Base-by-base conservation (phyloP, 2,113 vertebrate genomes). In the Myotis brandtii region DNA sequence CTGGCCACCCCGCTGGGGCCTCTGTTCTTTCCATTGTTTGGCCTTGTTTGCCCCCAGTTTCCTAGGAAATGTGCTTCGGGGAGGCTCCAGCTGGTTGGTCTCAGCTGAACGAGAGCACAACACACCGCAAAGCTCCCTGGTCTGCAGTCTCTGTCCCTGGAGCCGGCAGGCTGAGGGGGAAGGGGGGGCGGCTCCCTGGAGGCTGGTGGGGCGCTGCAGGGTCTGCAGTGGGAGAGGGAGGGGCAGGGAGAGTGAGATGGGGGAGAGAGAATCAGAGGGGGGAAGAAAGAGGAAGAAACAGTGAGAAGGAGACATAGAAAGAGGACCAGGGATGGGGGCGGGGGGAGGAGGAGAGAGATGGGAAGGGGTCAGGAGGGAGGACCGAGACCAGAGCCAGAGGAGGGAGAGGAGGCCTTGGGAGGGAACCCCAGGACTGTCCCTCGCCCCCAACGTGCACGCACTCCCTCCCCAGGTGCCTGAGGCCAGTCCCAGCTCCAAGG, bases 31-130 rank as follows among this genome's bases (percentile, higher is more conserved):
- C 59, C 32, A 6, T 54, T 18, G 30, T 76, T 86, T 77, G 81
- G n/a, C 30, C 73, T 72, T 66, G 17, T 83, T 87, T 83, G 81
- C 5, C n/a, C 50, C 54, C 27, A 23, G 83, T 91, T 82, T 82
- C 92, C 77, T 70, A 88, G 76, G 83, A 77, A 64, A 48, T 66
- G 34, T 30, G 77, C 72, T 64, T 48, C 25, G 54, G 69, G 69
- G 62, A 76, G 50, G 50, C 11, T 56, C 72, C 89, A 89, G 48
- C 89, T 75, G 54, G 89, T 11, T 30, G 43, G 88, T 18, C 76
- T 91, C 81, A 40, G 72, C 79, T 17, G 48, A 52, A 12, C 11
- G 9, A 1, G 85, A 87, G 73, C 21, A 18, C 11, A n/a, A 7
- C 43, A 30, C 21, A 11, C 59, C 59, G 59, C 23, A 62, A 5